phyloP scores from a whole-genome alignment of 2,797 vertebrate genomes.

The Petrocephalus sullivani region DNA sequence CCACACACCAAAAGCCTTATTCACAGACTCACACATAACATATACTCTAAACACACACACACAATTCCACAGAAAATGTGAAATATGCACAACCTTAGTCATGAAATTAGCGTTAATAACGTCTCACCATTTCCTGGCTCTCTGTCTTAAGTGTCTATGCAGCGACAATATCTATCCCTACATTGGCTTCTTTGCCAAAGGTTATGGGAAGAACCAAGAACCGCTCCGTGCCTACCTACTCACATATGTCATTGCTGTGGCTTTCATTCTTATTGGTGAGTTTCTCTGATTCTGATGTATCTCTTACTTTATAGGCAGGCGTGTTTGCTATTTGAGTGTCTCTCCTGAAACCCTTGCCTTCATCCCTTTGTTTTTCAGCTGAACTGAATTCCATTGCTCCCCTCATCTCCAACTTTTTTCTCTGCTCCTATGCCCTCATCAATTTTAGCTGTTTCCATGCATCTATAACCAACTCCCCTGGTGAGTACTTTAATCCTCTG shows the following conservation, averaged over 20 bases:
- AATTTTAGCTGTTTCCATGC: constrained; percentile 74
- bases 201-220: constrained; percentile 68
- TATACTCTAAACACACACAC: not conserved
- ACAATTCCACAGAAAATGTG: not conserved
- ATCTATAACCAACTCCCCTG: constrained; percentile 66
- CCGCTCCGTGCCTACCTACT: constrained; percentile 60
- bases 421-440: constrained; percentile 67
- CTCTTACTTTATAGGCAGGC: not conserved
- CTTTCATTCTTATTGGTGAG: constrained; percentile 68
- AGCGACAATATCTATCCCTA: constrained; percentile 67
- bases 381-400: constrained; percentile 59
- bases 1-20: not conserved
- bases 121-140: not conserved
- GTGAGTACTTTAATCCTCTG: constrained; percentile 38
- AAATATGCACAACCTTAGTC: not conserved
- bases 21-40: not conserved
- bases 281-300: constrained; percentile 15
- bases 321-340: not conserved
- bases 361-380: constrained; percentile 38
- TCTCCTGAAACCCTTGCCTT: not conserved
- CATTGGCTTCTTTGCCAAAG: constrained; percentile 67
- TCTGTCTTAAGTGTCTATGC: constrained; percentile 60
- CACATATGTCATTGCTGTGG: constrained; percentile 59
- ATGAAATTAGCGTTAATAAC: not conserved
- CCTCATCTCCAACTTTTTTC: constrained; percentile 70